These are phyloP conservation scores for Ostrea edulis DNA, from an alignment of 1,140 invertebrate genomes.

Conservation along the genomic window DNA sequence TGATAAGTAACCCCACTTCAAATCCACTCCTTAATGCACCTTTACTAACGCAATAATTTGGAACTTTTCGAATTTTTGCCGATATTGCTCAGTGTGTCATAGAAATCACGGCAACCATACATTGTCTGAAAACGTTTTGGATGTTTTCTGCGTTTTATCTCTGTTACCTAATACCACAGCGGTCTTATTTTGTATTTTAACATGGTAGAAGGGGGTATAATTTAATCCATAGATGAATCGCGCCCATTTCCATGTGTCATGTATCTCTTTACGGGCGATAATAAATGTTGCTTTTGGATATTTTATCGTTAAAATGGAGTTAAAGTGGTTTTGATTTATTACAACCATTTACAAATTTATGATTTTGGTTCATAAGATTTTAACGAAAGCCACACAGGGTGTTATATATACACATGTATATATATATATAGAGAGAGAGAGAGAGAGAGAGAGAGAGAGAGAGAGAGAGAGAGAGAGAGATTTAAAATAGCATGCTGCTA, in stretches of 20 bases:
- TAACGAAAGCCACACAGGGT: too few species aligned
- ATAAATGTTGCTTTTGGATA: not conserved
- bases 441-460: too few species aligned
- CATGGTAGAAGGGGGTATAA: not conserved
- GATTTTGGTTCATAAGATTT: too few species aligned
- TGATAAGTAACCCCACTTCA: not conserved
- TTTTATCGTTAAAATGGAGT: not conserved
- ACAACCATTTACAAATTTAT: too few species aligned
- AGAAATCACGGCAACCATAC: not conserved
- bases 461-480: too few species aligned
- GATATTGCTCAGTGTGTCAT: not conserved
- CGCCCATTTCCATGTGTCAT: constrained; percentile 1
- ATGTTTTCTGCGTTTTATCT: not conserved
- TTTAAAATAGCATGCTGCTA: too few species aligned
- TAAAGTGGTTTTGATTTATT: not conserved
- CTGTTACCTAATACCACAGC: not conserved
- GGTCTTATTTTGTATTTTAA: not conserved
- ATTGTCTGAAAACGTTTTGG: not conserved
- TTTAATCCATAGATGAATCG: not conserved
- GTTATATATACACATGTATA: too few species aligned
- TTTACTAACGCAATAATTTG: not conserved
- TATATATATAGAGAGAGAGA: too few species aligned
- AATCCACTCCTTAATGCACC: not conserved
- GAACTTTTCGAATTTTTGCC: not conserved
- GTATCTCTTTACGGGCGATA: not conserved